Conservation (phyloP, 2,888 invertebrate genomes). For the Lasioglossum figueresi region DNA sequence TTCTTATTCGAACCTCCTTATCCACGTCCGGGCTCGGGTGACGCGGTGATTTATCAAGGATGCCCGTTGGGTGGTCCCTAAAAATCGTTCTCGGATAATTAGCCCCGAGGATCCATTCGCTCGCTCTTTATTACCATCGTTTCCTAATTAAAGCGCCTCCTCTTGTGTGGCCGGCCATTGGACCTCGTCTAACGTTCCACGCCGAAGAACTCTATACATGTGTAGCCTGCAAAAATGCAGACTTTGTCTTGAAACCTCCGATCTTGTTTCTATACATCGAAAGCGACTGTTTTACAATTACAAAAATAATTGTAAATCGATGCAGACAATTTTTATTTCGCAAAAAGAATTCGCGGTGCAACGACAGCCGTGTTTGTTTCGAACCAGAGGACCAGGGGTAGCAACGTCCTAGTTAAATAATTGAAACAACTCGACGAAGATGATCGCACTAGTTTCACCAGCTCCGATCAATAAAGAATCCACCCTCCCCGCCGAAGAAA, state of each 20-base stretch:
- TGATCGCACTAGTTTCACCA: not conserved
- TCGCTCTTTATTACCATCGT: not conserved
- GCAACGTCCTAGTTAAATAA: not conserved
- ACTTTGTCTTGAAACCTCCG: no score
- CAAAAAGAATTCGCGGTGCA: not conserved
- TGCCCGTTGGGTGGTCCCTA: constrained; percentile 37
- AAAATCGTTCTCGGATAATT: constrained; percentile 33
- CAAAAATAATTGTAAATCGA: not conserved
- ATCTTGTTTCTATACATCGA: no score
- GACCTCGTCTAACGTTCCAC: not conserved
- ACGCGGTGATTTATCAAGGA: constrained; percentile 65
- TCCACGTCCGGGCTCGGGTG: constrained; percentile 57
- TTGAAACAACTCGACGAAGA: not conserved
- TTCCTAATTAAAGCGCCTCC: not conserved
- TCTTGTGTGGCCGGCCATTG: not conserved
- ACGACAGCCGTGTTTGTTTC: not conserved
- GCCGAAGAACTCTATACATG: not conserved
- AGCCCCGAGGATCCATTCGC: not conserved
- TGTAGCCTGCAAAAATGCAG: not conserved
- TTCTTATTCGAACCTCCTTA: constrained; percentile 52
- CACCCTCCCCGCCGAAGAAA: not conserved
- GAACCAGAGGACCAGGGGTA: not conserved
- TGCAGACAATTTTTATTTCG: not conserved
- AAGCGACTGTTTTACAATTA: no score
- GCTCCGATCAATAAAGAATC: not conserved